Evolutionary conservation across 2,113 vertebrate species (phyloP), one percentile per base, ranked within the genome.

Genomic region (Nycticryphes semicollaris): DNA sequence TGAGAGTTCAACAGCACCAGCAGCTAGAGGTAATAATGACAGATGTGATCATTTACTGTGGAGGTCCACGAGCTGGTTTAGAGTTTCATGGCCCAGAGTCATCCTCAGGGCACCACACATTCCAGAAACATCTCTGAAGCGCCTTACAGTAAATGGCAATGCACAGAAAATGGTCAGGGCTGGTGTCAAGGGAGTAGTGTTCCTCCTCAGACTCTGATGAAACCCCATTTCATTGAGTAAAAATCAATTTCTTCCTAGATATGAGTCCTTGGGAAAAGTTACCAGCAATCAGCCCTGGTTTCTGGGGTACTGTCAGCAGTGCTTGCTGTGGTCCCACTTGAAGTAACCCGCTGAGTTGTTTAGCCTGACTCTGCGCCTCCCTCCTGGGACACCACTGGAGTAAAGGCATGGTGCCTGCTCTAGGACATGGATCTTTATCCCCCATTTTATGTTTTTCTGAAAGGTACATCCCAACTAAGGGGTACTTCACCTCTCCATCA

Each of bases 21-120:
- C 69, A 87, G 56, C 6, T 45, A 77, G n/a, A 78, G 28, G 47
- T 56, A 87, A 90, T 87, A 92, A 90, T 73, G 88, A 84, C 48
- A 84, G 81, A 72, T 87, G 66, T 67, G 56, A 92, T 87, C 22
- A 37, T 77, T 95, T 72, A 84, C 80, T 2, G 2, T 45, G 27
- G 17, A 94, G 57, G 69, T 84, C 81, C 69, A 82, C 0, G 8
- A 91, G 53, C 53, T 89, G 63, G 84, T 82, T 87, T 95, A 95
- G 51, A 94, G 66, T 96, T 97, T 96, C 91, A 84, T 28, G 27
- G 60, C 77, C 60, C 22, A 72, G 80, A 92, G 69, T 72, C 56
- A 78, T 56, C 35, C 60, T 78, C 45, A 84, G 69, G 84, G 89
- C 77, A 75, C 35, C 48, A 21, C 35, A 68, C 47, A 66, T 97